phyloP scores from a whole-genome alignment of 2,113 vertebrate genomes.

The Antennarius striatus region DNA sequence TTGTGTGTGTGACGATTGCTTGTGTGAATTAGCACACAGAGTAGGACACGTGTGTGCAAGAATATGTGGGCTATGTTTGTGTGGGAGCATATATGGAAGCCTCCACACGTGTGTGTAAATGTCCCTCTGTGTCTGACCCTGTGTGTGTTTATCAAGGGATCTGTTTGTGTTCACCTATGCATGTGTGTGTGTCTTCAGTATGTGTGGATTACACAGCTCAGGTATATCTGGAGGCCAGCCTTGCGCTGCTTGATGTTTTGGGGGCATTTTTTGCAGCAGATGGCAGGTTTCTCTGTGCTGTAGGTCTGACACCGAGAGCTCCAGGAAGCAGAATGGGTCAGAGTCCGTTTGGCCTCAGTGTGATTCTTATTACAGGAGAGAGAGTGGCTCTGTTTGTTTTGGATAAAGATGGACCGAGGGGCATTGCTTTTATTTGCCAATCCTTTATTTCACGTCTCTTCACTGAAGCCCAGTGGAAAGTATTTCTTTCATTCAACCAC shows the following conservation, averaged over 20 bases:
- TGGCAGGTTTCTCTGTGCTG: slow-evolving; percentile 18
- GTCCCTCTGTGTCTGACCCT: background rate
- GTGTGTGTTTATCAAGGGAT: slow-evolving; percentile 4
- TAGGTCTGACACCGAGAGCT: slow-evolving; percentile 32
- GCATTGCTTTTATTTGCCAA: slow-evolving; percentile 33
- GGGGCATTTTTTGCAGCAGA: slow-evolving; percentile 20
- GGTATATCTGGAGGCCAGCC: slow-evolving; percentile 4
- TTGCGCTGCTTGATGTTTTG: background rate
- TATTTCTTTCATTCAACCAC: slow-evolving; percentile 8
- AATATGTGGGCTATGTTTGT: background rate
- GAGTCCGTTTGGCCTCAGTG: slow-evolving; percentile 59
- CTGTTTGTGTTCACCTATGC: slow-evolving; percentile 8
- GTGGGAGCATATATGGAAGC: background rate
- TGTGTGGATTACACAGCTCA: background rate
- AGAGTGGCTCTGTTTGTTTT: slow-evolving; percentile 66
- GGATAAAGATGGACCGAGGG: slow-evolving; percentile 48
- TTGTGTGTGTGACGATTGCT: no score
- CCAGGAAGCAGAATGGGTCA: slow-evolving; percentile 51
- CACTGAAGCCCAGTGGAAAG: background rate
- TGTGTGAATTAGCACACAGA: background rate
- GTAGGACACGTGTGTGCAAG: slow-evolving; percentile 2
- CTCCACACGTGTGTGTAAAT: slow-evolving; percentile 8
- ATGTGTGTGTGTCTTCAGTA: background rate
- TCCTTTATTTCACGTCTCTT: slow-evolving; percentile 22
- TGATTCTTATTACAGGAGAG: slow-evolving; percentile 63